These are phyloP conservation scores for Caenorhabditis angaria DNA, from an alignment of 2,888 invertebrate genomes.

Conservation along the genomic window DNA sequence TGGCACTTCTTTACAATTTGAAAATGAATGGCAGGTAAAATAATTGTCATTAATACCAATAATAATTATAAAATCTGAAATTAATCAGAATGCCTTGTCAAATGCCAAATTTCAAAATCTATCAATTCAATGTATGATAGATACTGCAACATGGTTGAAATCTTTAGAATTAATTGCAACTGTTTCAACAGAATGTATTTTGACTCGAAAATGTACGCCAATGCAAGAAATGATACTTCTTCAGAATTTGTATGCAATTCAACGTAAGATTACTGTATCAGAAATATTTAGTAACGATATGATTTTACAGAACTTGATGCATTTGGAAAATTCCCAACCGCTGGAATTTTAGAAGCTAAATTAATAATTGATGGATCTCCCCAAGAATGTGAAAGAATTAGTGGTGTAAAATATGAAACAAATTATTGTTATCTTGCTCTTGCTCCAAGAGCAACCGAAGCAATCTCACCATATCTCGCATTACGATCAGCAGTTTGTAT, in stretches of 20 bases:
- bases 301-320: slow-evolving; percentile 19
- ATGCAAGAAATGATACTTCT: slow-evolving; percentile 3
- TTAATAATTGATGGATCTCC: slow-evolving; percentile 31
- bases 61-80: background rate
- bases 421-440: slow-evolving; percentile 26
- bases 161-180: background rate
- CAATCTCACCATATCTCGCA: background rate
- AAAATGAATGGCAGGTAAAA: background rate
- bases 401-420: slow-evolving; percentile 25
- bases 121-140: background rate
- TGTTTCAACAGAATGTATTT: background rate
- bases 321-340: slow-evolving; percentile 22
- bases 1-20: background rate
- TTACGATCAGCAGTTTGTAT: slow-evolving; percentile 28
- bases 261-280: background rate
- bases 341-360: slow-evolving; percentile 22
- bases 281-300: too few species aligned
- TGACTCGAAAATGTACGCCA: background rate
- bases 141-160: background rate
- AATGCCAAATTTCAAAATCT: background rate
- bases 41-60: background rate
- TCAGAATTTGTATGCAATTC: slow-evolving; percentile 12
- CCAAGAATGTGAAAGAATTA: slow-evolving; percentile 28
- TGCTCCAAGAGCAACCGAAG: background rate
- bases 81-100: background rate